Evolutionary conservation across 2,888 invertebrate genomes (phyloP), one percentile per base, ranked within the genome.

Genomic region (Apamea monoglypha): DNA sequence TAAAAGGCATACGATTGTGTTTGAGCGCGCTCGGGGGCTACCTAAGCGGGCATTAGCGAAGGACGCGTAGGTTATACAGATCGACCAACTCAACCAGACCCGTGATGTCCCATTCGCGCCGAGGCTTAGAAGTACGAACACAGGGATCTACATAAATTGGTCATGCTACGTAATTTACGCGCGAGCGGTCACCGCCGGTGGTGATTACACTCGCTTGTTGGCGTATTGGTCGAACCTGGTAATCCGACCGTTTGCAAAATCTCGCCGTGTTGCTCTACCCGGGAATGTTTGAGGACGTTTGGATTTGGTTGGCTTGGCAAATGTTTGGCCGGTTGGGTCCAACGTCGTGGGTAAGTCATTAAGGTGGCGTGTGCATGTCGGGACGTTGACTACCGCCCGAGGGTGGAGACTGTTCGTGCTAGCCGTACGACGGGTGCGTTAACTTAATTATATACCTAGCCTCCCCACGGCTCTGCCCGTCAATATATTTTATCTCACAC

Each of bases 1-100:
- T 93, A 93, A 94, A 94, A 93, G 94, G 94, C 93, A 91, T 92
- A 92, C 94, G 93, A 95, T 95, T 95, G 94, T 95, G 94, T 94
- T 95, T 94, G 91, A 93, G 94, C 93, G 93, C 93, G 93, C 94
- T 93, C 94, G 90, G 94, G 93, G 94, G 93, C 91, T 92, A 94
- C 94, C 94, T 95, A 95, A 95, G 95, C 95, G 95, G 93, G 95
- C 94, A 96, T 96, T 96, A 95, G 94, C 93, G 93, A 94, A 95
- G 95, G 95, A 95, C 95, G 94, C 94, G 94, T 94, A 93, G 94
- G 93, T 92, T 92, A 91, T 89, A 91, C 92, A 88, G 88, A 87
- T 87, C 87, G 92, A n/a, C 96, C 93, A 93, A 82, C 73, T 47
- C 88, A 90, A 78, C 76, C 80, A 78, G 95, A 94, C 81, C 95